A percentile compares a stretch with the other conserved stretches of the same genome.
These are phyloP conservation scores for Macroglossus sobrinus DNA, from an alignment of 2,113 vertebrate species.

Conservation along the genomic window DNA sequence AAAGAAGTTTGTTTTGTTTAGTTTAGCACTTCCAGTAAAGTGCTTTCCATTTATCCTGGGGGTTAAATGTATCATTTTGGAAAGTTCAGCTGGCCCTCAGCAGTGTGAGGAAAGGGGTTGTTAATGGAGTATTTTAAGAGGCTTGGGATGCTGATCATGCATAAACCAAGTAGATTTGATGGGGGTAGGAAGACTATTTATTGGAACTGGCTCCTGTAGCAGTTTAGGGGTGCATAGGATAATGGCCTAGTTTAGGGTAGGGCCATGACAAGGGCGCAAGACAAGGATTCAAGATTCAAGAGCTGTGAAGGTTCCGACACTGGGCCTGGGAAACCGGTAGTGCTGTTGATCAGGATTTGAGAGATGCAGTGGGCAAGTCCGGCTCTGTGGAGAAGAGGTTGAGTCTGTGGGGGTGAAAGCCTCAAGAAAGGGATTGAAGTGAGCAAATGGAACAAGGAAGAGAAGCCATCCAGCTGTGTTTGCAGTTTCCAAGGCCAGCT, in stretches of 20 bases:
- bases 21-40: background rate
- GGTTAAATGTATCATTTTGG: background rate
- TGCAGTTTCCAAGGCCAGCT: background rate
- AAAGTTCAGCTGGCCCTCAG: accelerated
- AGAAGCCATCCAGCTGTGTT: background rate
- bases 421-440: background rate
- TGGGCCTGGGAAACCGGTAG: background rate
- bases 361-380: background rate
- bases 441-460: background rate
- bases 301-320: background rate
- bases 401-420: background rate
- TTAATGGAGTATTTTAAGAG: background rate
- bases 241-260: background rate
- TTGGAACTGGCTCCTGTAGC: background rate
- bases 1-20: background rate
- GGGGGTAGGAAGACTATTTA: background rate
- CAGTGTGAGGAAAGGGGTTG: background rate
- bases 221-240: background rate
- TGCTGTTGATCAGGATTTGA: background rate
- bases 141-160: background rate
- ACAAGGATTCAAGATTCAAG: background rate
- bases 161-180: background rate
- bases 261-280: too few relatives aligned
- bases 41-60: background rate
- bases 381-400: background rate